phyloP scores from a whole-genome alignment of 2,113 vertebrate species.

The Zosterops borbonicus region DNA sequence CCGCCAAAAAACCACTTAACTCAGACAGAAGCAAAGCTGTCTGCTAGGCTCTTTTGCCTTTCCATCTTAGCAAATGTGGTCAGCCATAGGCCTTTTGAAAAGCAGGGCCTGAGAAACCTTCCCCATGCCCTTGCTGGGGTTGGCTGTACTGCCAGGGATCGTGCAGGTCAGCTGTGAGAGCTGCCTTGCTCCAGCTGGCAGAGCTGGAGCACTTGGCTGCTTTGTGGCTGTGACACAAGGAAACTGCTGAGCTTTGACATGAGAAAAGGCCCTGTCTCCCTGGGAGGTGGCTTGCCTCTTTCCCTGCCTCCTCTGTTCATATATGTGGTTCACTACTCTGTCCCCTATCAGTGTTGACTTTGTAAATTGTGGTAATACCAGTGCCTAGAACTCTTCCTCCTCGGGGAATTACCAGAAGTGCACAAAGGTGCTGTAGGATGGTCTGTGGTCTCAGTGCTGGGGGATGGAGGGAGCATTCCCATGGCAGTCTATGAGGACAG shows the following conservation, averaged over 20 bases:
- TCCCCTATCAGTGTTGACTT: not conserved
- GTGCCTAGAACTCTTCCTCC: not conserved
- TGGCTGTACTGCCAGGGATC: accelerated
- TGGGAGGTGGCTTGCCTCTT: not conserved
- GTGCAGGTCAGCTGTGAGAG: not conserved
- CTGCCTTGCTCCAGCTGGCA: not conserved
- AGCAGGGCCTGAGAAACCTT: not conserved
- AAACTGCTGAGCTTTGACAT: not conserved
- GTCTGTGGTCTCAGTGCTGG: not conserved
- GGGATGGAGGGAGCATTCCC: not conserved
- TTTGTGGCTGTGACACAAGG: not conserved
- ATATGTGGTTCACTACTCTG: not conserved
- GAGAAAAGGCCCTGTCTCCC: not conserved
- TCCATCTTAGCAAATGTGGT: not conserved
- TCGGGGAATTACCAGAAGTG: not conserved
- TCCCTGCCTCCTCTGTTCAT: not conserved
- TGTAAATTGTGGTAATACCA: not conserved
- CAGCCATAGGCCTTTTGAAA: not conserved
- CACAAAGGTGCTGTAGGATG: not conserved
- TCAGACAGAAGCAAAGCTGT: not conserved
- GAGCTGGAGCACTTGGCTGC: not conserved
- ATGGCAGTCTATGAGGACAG: accelerated
- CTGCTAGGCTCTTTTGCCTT: not conserved
- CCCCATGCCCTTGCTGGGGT: accelerated
- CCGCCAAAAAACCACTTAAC: not conserved